A percentile compares a stretch with the other conserved stretches of the same genome.
Conservation (phyloP, 2,113 vertebrate species). For the Helogale parvula region DNA sequence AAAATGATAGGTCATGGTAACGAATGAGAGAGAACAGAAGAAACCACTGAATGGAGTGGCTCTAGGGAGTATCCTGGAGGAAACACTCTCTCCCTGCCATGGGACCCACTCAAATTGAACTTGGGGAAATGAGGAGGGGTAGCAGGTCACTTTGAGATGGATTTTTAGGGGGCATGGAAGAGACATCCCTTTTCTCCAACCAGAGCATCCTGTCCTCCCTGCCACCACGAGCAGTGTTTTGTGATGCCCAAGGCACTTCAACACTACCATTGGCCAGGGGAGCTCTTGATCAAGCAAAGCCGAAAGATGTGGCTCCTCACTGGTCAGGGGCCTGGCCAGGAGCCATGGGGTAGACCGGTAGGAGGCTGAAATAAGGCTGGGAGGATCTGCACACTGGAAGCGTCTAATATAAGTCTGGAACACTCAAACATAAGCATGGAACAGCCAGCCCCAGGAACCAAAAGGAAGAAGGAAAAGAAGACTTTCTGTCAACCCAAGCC, state of each 20-base stretch:
- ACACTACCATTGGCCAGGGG: not conserved
- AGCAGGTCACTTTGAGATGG: not conserved
- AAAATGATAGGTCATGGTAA: not conserved
- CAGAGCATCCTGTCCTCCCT: not conserved
- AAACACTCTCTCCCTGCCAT: not conserved
- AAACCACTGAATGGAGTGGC: not conserved
- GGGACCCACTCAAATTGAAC: not conserved
- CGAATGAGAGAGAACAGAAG: not conserved
- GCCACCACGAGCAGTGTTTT: not conserved
- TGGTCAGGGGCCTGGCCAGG: no score
- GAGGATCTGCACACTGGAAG: not conserved
- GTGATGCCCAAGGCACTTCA: not conserved
- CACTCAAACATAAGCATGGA: rapidly evolving
- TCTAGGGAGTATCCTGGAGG: not conserved
- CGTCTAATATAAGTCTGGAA: not conserved
- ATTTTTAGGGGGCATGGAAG: not conserved
- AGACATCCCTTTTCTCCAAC: not conserved
- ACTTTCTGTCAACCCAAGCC: not conserved
- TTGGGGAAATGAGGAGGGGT: not conserved
- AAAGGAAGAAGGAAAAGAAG: not conserved
- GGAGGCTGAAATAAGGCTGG: not conserved
- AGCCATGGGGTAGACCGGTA: not conserved
- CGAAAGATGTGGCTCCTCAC: not conserved
- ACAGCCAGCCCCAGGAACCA: not conserved
- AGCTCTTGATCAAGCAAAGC: slow-evolving; percentile 18